Percentiles rank a stretch among this genome's conserved stretches.
These are phyloP conservation scores for Mustela lutreola DNA, from an alignment of 2,113 vertebrate genomes.

Conservation along the genomic window DNA sequence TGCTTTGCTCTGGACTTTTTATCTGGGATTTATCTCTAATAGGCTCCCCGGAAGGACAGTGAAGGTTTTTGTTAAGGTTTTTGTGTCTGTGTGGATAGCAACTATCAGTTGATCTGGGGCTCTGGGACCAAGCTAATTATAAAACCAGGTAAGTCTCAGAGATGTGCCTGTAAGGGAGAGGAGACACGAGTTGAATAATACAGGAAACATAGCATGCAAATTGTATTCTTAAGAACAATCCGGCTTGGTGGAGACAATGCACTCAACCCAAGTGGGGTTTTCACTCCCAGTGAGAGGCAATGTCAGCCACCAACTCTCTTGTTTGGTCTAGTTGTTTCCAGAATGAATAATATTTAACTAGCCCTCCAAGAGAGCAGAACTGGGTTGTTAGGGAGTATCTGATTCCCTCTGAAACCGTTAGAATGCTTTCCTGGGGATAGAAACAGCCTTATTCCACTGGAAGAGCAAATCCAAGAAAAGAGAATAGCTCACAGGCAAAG, in stretches of 20 bases:
- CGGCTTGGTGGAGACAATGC: slow-evolving; percentile 56
- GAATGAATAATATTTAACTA: slow-evolving; percentile 51
- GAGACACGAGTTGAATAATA: slow-evolving; percentile 63
- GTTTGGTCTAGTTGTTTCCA: slow-evolving; percentile 61
- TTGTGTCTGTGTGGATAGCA: slow-evolving; percentile 67
- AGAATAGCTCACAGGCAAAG: background rate
- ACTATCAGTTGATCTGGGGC: slow-evolving; percentile 66
- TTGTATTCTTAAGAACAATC: slow-evolving; percentile 67
- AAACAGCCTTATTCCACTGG: background rate
- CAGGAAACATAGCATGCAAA: slow-evolving; percentile 7
- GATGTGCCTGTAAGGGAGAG: slow-evolving; percentile 54
- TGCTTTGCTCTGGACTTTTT: slow-evolving; percentile 72
- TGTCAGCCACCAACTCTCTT: slow-evolving; percentile 60
- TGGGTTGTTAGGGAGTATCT: background rate
- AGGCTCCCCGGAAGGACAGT: slow-evolving; percentile 72
- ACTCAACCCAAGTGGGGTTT: slow-evolving; percentile 56
- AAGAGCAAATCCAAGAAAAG: slow-evolving; percentile 48
- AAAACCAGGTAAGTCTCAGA: slow-evolving; percentile 73
- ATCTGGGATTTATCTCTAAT: slow-evolving; percentile 78
- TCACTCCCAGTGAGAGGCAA: background rate
- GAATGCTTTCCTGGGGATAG: slow-evolving; percentile 50
- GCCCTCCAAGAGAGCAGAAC: slow-evolving; percentile 24
- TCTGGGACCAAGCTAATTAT: slow-evolving; percentile 67
- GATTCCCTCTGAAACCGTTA: slow-evolving; percentile 25
- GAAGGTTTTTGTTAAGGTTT: slow-evolving; percentile 80